These are phyloP conservation scores for Acrobasis repandana DNA, from an alignment of 2,888 invertebrate genomes.

Conservation along the genomic window DNA sequence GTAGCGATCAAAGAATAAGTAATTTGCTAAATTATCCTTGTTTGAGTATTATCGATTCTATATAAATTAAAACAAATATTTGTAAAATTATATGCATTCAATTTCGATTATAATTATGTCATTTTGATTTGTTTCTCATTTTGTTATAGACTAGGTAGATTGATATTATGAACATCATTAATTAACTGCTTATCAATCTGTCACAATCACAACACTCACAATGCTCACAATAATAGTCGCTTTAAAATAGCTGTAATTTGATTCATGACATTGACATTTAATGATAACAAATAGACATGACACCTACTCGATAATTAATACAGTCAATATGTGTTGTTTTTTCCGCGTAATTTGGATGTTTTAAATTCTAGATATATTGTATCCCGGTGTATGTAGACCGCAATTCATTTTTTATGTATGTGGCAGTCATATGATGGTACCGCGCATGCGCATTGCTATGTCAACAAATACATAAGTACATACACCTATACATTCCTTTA, in stretches of 20 bases:
- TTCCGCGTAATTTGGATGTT: neutral
- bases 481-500: conserved; percentile 26
- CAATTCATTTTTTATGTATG: conserved; percentile 74
- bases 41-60: neutral
- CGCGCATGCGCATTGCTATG: conserved; percentile 76
- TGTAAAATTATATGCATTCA: neutral
- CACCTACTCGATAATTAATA: neutral
- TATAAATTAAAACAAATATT: neutral
- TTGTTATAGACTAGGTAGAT: too few relatives aligned
- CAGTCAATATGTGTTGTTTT: neutral
- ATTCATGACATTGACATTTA: conserved; percentile 16
- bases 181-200: neutral
- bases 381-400: conserved; percentile 10
- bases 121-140: neutral
- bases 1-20: neutral
- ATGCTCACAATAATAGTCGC: neutral
- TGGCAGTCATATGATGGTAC: conserved; percentile 33
- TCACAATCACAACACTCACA: conserved; percentile 1
- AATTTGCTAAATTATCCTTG: neutral
- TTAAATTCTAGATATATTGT: too few relatives aligned
- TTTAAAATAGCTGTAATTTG: neutral
- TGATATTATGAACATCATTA: neutral
- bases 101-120: neutral
- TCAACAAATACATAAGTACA: conserved; percentile 61
- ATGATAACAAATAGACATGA: neutral